A percentile compares a stretch with the other conserved stretches of the same genome.
Conservation (phyloP, 2,797 vertebrate genomes). For the Pelochelys cantorii region DNA sequence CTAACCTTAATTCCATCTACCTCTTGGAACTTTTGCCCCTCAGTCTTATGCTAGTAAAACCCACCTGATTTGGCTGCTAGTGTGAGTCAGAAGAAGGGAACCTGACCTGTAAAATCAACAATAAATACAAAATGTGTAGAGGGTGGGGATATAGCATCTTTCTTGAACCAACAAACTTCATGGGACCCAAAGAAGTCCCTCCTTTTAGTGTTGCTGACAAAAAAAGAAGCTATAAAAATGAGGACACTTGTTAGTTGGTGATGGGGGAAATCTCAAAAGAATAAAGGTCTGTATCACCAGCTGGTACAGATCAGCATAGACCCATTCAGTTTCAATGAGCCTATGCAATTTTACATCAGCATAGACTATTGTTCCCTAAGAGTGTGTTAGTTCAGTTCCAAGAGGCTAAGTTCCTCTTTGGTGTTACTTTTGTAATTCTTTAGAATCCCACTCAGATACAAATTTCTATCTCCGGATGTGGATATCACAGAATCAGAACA, state of each 20-base stretch:
- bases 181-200: neutral
- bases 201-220: neutral
- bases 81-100: neutral
- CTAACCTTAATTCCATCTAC: neutral
- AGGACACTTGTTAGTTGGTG: neutral
- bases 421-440: neutral
- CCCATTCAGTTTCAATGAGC: rapidly evolving
- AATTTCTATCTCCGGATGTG: too few relatives aligned
- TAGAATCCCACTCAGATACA: too few relatives aligned
- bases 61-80: neutral
- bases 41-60: neutral
- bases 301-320: neutral
- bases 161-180: neutral
- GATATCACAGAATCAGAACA: too few relatives aligned
- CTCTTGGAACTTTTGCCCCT: neutral
- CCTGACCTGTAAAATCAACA: neutral
- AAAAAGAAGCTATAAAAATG: neutral
- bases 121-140: neutral
- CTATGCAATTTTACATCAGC: rapidly evolving
- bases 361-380: neutral
- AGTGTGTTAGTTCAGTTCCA: rapidly evolving
- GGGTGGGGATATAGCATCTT: neutral
- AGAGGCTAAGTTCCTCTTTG: neutral
- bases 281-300: neutral
- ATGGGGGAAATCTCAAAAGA: neutral